These are phyloP conservation scores for Psammodynastes pulverulentus DNA, from an alignment of 2,113 vertebrate genomes.

Conservation along the genomic window DNA sequence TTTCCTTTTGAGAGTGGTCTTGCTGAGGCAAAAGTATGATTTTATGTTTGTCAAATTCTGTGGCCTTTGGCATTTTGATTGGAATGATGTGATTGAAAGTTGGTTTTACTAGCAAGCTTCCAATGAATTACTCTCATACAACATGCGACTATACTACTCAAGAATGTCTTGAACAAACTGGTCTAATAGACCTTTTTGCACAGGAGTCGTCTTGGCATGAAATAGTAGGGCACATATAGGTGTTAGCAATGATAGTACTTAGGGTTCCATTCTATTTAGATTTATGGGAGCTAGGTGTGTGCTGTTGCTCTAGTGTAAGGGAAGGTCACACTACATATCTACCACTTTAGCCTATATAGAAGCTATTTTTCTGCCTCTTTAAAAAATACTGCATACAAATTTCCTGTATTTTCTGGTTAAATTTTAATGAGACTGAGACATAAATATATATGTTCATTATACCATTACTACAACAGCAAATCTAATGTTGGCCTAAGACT, in stretches of 20 bases:
- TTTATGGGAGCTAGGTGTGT: background rate
- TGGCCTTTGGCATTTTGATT: background rate
- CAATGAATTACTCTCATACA: background rate
- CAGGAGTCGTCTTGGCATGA: background rate
- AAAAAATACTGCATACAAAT: background rate
- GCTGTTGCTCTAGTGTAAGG: background rate
- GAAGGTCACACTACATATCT: background rate
- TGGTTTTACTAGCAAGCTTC: background rate
- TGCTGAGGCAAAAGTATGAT: background rate
- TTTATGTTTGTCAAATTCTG: background rate
- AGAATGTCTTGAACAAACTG: background rate
- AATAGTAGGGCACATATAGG: background rate
- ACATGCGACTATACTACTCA: background rate
- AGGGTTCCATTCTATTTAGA: background rate
- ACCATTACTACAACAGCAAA: background rate
- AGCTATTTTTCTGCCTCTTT: background rate
- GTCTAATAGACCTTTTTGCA: background rate
- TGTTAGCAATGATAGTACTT: background rate
- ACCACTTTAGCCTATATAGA: background rate
- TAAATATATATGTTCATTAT: background rate
- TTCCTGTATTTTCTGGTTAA: background rate
- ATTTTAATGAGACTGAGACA: background rate
- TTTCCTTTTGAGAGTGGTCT: background rate
- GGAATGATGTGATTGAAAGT: background rate
- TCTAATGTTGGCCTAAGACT: background rate